phyloP scores from a whole-genome alignment of 2,888 invertebrate species.

The Oscheius sp. region DNA sequence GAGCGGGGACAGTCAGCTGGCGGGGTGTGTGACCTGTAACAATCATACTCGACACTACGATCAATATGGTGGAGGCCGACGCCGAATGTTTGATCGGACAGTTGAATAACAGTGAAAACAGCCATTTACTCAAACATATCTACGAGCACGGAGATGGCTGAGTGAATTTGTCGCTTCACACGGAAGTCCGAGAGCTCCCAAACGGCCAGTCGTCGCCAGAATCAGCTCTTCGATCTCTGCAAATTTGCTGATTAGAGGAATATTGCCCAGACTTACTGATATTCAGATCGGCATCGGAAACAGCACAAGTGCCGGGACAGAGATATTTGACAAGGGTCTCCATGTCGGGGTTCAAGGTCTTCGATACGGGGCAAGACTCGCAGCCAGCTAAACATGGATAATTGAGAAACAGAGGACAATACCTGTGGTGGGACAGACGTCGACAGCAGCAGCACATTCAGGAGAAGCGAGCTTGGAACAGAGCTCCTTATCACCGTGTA shows the following conservation, averaged over 20 bases:
- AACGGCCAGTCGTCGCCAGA: background rate
- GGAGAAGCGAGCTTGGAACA: background rate
- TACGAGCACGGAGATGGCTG: too few relatives aligned
- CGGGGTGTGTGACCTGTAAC: background rate
- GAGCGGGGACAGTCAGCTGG: background rate
- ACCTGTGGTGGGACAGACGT: background rate
- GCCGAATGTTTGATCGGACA: slow-evolving; percentile 15
- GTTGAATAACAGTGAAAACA: background rate
- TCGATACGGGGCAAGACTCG: background rate
- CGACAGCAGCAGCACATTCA: background rate
- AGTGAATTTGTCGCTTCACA: too few relatives aligned
- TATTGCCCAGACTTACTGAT: background rate
- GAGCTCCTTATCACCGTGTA: background rate
- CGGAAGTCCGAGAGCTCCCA: background rate
- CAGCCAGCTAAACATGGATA: slow-evolving; percentile 1
- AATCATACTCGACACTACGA: background rate
- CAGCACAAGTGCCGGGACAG: slow-evolving; percentile 21
- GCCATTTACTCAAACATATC: too few relatives aligned
- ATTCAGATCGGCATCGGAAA: slow-evolving; percentile 25
- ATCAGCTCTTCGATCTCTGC: slow-evolving; percentile 5
- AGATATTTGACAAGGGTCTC: slow-evolving; percentile 30
- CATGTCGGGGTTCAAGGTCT: background rate
- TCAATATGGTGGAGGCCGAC: slow-evolving; percentile 16
- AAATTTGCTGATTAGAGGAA: background rate
- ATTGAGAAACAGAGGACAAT: background rate